Evolutionary conservation across 2,113 vertebrate species (phyloP), one percentile per base, ranked within the genome.

Genomic region (Ameiurus melas): DNA sequence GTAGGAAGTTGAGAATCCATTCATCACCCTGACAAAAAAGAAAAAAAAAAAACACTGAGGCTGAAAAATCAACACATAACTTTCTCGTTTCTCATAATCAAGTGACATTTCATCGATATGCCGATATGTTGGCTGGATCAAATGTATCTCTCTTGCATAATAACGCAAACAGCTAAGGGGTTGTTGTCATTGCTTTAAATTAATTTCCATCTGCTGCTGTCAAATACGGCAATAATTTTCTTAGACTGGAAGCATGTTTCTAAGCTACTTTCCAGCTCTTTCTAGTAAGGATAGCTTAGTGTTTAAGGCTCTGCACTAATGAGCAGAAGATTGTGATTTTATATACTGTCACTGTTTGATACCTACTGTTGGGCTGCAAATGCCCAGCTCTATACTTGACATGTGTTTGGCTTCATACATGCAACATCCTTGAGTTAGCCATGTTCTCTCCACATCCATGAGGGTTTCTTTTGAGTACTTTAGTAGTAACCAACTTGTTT

Each of bases 21-120:
- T 84, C 17, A 78, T n/a, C 36, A 58, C 43, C 25, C 55, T 33
- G 73, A n/a, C 85, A 62, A 77, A 86, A 77, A 88, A n/a, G n/a
- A 77, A 71, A 51, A 2, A 2, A 39, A 14, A 16, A 12, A 25
- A 47, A 17, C 64, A n/a, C 30, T 68, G 1, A 33, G 4, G 6
- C 30, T 36, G 17, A 39, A 73, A 73, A 39, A 39, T 39, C 73
- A 77, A 10, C 39, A 47, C 39, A 77, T 5, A 27, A 27, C 27
- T 27, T 77, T 47, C 73, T 51, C 22, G 17, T 80, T 55, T 19
- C 27, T 80, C 3, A 80, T 30, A 57, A 58, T 33, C 0, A 10
- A 47, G 25, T 6, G 16, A 0, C n/a, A 19, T 80, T 80, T 57
- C 51, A 80, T 80, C 5, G 19, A 30, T 19, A 80, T 57, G 14